Conservation (phyloP, 2,797 vertebrate species). For the Acipenser oxyrinchus region DNA sequence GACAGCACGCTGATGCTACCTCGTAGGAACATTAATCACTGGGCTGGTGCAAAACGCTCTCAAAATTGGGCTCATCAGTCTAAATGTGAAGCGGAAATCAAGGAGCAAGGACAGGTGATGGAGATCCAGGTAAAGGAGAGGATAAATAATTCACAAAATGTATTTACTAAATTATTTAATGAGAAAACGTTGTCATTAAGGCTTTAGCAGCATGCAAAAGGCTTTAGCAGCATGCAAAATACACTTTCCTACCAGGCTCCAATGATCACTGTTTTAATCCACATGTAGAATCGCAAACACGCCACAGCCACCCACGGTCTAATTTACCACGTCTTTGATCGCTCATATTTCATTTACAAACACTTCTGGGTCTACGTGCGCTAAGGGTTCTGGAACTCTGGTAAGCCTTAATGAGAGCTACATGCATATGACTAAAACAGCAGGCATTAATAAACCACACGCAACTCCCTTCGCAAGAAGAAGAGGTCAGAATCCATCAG, state of each 20-base stretch:
- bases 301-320: neutral
- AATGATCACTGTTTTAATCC: too few relatives aligned
- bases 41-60: conserved; percentile 61
- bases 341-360: neutral
- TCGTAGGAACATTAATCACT: conserved; percentile 82
- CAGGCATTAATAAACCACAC: too few relatives aligned
- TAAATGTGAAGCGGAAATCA: conserved; percentile 71
- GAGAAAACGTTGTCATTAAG: too few relatives aligned
- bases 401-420: neutral
- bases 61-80: conserved; percentile 81
- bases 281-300: neutral
- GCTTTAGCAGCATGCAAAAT: conserved; percentile 6
- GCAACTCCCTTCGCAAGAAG: too few relatives aligned
- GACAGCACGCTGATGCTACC: conserved; percentile 71
- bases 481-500: too few relatives aligned
- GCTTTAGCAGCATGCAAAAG: conserved; percentile 6
- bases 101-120: conserved; percentile 39
- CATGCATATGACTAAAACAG: too few relatives aligned
- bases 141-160: conserved; percentile 11
- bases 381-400: neutral
- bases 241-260: too few relatives aligned
- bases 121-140: conserved; percentile 13
- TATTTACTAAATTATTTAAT: too few relatives aligned
- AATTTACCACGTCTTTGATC: neutral
- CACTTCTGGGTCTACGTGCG: neutral